phyloP scores from a whole-genome alignment of 2,888 invertebrate genomes.

The Gerosis bhagava region DNA sequence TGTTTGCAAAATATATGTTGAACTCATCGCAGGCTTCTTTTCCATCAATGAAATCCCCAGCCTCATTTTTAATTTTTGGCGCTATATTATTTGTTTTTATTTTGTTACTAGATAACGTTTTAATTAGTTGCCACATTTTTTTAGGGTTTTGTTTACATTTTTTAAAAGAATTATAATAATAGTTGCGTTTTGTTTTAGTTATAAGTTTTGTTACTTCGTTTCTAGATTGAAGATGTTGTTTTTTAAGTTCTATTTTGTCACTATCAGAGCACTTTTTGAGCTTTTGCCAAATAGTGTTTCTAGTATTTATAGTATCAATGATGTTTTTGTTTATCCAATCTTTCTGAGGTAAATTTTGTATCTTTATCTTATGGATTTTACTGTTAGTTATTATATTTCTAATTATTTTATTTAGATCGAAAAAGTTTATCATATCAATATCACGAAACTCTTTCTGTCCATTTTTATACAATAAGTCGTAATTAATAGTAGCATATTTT shows the following conservation, averaged over 20 bases:
- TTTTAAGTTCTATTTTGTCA: neutral
- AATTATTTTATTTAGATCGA: neutral
- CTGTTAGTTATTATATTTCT: neutral
- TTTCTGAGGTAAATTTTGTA: slow-evolving; percentile 1
- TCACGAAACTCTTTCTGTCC: neutral
- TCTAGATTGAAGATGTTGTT: neutral
- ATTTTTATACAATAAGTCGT: neutral
- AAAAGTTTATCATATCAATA: neutral
- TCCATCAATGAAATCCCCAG: too few species aligned
- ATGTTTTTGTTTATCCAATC: slow-evolving; percentile 1
- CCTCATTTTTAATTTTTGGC: too few species aligned
- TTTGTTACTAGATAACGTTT: slow-evolving; percentile 1
- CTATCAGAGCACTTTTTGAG: neutral
- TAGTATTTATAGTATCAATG: neutral
- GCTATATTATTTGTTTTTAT: neutral
- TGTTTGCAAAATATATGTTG: too few species aligned
- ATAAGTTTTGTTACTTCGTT: neutral
- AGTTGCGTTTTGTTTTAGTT: neutral
- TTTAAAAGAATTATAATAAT: neutral
- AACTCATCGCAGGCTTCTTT: too few species aligned
- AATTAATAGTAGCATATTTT: neutral
- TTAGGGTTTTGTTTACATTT: neutral
- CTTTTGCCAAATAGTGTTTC: neutral
- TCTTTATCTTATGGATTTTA: neutral
- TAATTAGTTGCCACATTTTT: slow-evolving; percentile 2